Evolutionary conservation across 1,140 invertebrate species (phyloP).

Genomic region (Eupristina koningsbergeri): DNA sequence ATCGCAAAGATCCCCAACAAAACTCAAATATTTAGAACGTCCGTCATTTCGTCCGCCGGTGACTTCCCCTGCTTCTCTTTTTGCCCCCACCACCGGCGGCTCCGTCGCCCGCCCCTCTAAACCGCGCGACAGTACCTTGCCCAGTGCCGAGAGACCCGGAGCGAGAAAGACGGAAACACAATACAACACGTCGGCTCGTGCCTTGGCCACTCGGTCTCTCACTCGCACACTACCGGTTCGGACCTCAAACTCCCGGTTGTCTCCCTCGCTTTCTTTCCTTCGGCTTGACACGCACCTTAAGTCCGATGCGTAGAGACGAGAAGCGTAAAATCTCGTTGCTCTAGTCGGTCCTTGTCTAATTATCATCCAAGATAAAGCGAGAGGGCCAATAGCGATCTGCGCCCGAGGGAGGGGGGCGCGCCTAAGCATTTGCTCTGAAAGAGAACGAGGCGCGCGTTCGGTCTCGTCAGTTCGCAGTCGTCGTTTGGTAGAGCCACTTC

Average conservation of each 20-base stretch:
- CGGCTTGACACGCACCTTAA: not conserved
- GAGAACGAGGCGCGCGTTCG: conserved; percentile 26
- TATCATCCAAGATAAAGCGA: not conserved
- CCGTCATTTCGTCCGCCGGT: not conserved
- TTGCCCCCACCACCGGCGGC: not conserved
- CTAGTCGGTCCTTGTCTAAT: conserved; percentile 3
- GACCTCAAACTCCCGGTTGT: no score
- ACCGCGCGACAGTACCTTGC: conserved; percentile 27
- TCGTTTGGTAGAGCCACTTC: not conserved
- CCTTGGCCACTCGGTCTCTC: no score
- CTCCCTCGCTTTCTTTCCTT: no score
- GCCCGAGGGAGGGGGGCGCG: not conserved
- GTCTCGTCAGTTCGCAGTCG: conserved; percentile 33
- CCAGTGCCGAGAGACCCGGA: not conserved
- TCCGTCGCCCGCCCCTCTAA: not conserved
- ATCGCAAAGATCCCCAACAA: not conserved
- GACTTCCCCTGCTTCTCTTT: not conserved
- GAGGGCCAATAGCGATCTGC: not conserved
- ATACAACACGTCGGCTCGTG: not conserved
- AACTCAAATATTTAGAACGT: not conserved
- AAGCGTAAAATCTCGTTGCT: not conserved
- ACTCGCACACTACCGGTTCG: no score
- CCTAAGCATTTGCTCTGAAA: conserved; percentile 9
- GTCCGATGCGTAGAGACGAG: not conserved
- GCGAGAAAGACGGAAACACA: not conserved